A percentile compares a stretch with the other conserved stretches of the same genome.
phyloP scores from a whole-genome alignment of 2,888 invertebrate genomes.

The Torymus aiolomorphi region DNA sequence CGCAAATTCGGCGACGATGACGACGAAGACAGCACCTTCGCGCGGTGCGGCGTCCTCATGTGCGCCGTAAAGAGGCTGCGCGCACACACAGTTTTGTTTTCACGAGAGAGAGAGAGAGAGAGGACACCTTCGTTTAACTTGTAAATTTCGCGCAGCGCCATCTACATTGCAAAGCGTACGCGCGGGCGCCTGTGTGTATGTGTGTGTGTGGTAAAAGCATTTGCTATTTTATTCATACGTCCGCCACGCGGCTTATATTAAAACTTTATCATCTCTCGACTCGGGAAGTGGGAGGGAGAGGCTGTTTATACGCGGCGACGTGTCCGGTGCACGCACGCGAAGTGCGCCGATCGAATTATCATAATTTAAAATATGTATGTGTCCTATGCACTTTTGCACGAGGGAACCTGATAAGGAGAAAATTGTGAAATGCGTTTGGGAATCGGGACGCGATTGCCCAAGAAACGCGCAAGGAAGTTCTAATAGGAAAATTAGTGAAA shows the following conservation, averaged over 20 bases:
- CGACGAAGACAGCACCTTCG: no score
- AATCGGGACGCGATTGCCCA: neutral
- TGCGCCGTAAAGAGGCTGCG: no score
- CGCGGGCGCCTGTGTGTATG: neutral
- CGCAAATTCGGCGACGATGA: no score
- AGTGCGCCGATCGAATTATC: conserved; percentile 8
- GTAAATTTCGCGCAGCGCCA: conserved; percentile 30
- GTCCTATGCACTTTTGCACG: neutral
- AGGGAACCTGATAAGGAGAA: no score
- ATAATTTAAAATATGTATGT: neutral
- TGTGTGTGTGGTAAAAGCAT: conserved; percentile 38
- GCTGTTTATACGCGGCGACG: conserved; percentile 15
- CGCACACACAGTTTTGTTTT: no score
- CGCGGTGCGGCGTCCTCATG: no score
- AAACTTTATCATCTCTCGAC: conserved; percentile 52
- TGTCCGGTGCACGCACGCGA: conserved; percentile 14
- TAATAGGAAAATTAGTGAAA: no score
- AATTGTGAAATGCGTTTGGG: neutral
- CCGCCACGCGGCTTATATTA: conserved; percentile 38
- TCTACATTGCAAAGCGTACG: conserved; percentile 47
- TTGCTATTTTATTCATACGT: conserved; percentile 52
- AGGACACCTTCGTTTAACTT: conserved; percentile 27
- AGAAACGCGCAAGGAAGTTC: no score
- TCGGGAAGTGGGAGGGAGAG: conserved; percentile 18
- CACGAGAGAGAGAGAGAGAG: no score